Conservation (phyloP, 2,888 invertebrate species). For the Halictus quadricinctus region DNA sequence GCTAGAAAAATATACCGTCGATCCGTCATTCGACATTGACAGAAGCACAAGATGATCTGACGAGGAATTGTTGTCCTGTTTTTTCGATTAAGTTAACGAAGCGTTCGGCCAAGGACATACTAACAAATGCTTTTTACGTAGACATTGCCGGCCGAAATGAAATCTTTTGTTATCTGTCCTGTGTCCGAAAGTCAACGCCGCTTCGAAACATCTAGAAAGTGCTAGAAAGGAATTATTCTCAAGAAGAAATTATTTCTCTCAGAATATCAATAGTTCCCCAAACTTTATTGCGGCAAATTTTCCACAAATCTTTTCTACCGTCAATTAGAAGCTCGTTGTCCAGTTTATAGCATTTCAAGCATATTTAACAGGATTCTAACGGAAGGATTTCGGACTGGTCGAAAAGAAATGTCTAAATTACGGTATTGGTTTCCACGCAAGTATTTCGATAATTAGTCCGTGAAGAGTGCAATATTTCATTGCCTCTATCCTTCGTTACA, state of each 20-base stretch:
- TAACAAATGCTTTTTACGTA: not conserved
- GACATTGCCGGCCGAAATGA: not conserved
- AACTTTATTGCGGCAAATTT: too few relatives aligned
- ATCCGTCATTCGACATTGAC: conserved; percentile 74
- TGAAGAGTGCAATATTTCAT: too few relatives aligned
- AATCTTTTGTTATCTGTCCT: not conserved
- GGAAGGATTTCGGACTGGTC: too few relatives aligned
- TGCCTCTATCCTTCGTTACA: not conserved
- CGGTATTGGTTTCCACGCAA: too few relatives aligned
- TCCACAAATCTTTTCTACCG: too few relatives aligned
- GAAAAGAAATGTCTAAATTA: too few relatives aligned
- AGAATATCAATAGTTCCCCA: too few relatives aligned
- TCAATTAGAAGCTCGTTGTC: too few relatives aligned
- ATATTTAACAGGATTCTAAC: too few relatives aligned
- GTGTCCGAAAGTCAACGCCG: not conserved
- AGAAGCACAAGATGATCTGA: conserved; percentile 67
- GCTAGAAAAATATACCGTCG: not conserved
- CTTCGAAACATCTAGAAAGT: not conserved
- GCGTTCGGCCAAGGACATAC: not conserved
- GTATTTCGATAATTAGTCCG: too few relatives aligned
- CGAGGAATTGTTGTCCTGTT: conserved; percentile 44
- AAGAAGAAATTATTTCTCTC: too few relatives aligned
- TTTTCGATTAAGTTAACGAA: conserved; percentile 22
- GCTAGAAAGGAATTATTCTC: not conserved
- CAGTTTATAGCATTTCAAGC: too few relatives aligned